Percentiles rank a stretch among this genome's conserved stretches.
These are phyloP conservation scores for Notocelia uddmanniana DNA, from an alignment of 2,888 invertebrate species.

Conservation along the genomic window DNA sequence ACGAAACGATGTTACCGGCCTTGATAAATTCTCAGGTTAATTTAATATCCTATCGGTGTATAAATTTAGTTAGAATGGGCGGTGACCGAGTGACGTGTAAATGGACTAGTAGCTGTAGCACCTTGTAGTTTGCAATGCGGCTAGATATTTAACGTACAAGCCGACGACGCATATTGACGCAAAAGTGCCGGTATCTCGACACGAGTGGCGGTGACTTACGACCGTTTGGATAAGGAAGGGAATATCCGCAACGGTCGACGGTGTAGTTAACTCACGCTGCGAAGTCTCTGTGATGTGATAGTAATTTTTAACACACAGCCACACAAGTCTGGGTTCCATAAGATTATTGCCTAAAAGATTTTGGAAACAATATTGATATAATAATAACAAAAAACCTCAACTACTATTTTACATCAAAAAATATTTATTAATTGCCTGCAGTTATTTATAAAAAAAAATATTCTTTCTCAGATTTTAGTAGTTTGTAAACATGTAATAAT, in stretches of 20 bases:
- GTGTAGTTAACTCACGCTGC: neutral
- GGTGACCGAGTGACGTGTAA: constrained; percentile 20
- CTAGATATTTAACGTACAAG: constrained; percentile 8
- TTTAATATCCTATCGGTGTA: constrained; percentile 26
- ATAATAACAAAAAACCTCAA: too few relatives aligned
- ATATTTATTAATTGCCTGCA: too few relatives aligned
- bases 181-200: neutral
- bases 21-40: constrained; percentile 39
- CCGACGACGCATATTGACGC: neutral
- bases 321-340: too few relatives aligned
- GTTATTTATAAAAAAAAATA: too few relatives aligned
- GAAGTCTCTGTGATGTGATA: neutral
- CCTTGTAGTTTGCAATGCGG: constrained; percentile 10
- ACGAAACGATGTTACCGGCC: constrained; percentile 30
- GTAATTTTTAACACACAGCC: neutral
- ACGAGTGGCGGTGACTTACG: neutral
- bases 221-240: neutral
- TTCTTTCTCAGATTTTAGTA: too few relatives aligned
- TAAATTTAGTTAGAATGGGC: constrained; percentile 26
- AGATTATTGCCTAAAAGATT: too few relatives aligned
- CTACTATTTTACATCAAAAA: too few relatives aligned
- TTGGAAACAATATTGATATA: too few relatives aligned
- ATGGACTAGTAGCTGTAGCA: neutral
- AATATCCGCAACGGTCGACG: neutral
- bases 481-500: too few relatives aligned